A percentile compares a stretch with the other conserved stretches of the same genome.
Evolutionary conservation across 2,113 vertebrate species (phyloP).

Genomic region (Elaphurus davidianus): DNA sequence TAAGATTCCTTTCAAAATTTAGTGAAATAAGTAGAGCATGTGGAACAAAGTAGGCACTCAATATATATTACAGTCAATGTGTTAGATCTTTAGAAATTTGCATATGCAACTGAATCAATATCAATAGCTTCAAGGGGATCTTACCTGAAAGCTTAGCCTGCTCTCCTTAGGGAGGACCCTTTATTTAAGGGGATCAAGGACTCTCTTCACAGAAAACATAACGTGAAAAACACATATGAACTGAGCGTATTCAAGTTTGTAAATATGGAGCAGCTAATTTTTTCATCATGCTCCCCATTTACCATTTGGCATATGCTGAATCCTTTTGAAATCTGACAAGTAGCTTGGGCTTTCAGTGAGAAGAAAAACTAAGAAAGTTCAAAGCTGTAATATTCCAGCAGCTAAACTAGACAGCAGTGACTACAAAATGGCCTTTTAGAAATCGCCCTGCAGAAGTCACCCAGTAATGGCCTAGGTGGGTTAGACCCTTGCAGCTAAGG

Average conservation of each 20-base stretch:
- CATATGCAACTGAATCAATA: not conserved
- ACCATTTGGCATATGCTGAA: not conserved
- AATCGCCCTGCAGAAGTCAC: not conserved
- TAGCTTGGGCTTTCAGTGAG: not conserved
- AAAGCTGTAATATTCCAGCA: not conserved
- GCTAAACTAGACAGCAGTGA: not conserved
- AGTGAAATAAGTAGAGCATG: not conserved
- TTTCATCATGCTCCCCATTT: not conserved
- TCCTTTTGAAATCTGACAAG: conserved; percentile 13
- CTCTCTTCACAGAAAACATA: not conserved
- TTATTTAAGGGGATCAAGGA: not conserved
- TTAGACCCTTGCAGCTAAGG: not conserved
- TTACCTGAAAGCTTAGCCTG: not conserved
- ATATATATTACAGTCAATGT: not conserved
- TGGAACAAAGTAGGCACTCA: not conserved
- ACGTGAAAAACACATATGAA: not conserved
- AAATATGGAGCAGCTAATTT: not conserved
- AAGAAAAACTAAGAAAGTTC: not conserved
- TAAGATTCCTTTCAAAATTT: not conserved
- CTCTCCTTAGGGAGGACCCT: not conserved
- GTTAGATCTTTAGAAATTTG: not conserved
- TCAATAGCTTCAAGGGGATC: not conserved
- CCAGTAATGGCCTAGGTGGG: not conserved
- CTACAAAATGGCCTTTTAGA: not conserved
- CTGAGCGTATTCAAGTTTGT: not conserved